Base-by-base conservation (phyloP, 2,888 invertebrate species). In the Parochlus steinenii region DNA sequence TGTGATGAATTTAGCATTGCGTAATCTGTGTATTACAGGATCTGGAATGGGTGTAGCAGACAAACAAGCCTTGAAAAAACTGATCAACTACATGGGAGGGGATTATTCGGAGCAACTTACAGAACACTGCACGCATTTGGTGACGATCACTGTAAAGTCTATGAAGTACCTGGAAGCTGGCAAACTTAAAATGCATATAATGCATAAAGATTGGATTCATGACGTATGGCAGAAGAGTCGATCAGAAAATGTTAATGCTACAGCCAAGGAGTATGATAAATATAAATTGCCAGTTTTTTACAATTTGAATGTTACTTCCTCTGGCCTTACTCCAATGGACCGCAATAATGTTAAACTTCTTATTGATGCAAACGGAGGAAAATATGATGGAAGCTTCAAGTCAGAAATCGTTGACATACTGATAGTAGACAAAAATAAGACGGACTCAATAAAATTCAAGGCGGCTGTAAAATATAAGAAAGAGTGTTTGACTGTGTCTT, bases 1-100 rank as follows among this genome's bases (percentile, higher is more conserved):
- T 1, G 70, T 90, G 2, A 85, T 69, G 48, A 81, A 78, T 16
- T 67, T 81, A 31, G 80, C 85, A 0, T 86, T 92, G 89, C 62
- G 70, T 44, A 68, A 70, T 14, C 54, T 80, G 16, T 62, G 73
- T 5, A 58, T 85, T 17, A 73, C 75, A 3, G 68, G 71, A 11
- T 78, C 80, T 40, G 69, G 71, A 4, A 49, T 71, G 4, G 56
- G 58, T 33, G 45, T 50, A 3, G 54, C 55, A 32, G 71, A 70
- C 47, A 47, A 77, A 69, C 63, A 69, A 25, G 58, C 63, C 17
- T 58, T 82, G 4, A 68, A 67, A 43, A 59, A 61, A 31, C 67
- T 69, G 45, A 67, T 83, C 0, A 67, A 72, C 39, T 73, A 71
- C 58, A 83, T 85, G 83, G 82, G 81, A 17, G 85, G 81, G 1